Base-by-base conservation (phyloP, 2,888 invertebrate species). In the Melipona beecheii region DNA sequence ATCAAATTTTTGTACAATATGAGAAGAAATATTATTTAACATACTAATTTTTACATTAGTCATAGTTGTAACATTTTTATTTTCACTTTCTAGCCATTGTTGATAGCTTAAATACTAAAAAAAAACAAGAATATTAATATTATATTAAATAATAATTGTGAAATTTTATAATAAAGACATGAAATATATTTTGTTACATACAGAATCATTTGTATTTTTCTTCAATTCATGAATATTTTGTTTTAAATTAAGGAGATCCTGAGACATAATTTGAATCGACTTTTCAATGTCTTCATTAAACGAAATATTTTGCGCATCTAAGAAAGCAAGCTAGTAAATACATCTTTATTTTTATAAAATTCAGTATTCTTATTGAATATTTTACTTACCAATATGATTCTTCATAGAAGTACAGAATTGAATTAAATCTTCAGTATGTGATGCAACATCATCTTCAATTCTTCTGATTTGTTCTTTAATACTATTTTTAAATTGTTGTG, bases 361-460 rank as follows among this genome's bases (percentile, higher is more conserved):
- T 19, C n/a, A 24, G 19, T 56, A 19, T 27, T 27, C 50, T 17
- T 19, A 24, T 24, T 31, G 15, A 54, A 54, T 17, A 58, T 17
- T 56, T 15, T 60, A 66, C 69, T 84, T 81, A 84, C 88, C 73
- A 65, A 83, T 75, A 49, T 79, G n/a, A 70, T 91, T 84, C 75
- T 92, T 92, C 66, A 91, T 86, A 24, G 89, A 86, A 54, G 88
- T 77, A 79, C 88, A 93, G 86, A 93, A 94, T 65, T 92, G 86
- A 49, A 90, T 81, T 49, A 93, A 78, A 78, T 91, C 90, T 52
- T 92, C 89, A 2, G 91, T 90, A 76, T 92, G 86, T 21, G 70
- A 83, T 24, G 90, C 86, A 76, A 94, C 80, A 87, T 93, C 91
- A 71, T 89, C 79, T 77, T 93, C 91, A 27, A 94, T 87, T 60